Conservation (phyloP, 2,113 vertebrate genomes). For the Sebastes fasciatus region DNA sequence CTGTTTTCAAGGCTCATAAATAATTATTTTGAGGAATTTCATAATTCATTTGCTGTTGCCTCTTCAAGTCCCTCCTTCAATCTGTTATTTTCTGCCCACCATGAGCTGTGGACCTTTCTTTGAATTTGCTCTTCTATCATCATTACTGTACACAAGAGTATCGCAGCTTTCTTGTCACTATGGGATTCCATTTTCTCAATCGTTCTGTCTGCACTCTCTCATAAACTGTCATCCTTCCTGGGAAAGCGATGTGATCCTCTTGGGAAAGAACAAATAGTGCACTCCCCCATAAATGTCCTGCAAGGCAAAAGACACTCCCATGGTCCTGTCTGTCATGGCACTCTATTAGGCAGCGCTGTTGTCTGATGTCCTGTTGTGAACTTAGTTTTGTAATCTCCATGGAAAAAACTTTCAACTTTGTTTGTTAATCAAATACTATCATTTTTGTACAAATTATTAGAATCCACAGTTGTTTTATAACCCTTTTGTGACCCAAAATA, state of each 20-base stretch:
- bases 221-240: conserved; percentile 60
- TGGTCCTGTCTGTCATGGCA: not conserved
- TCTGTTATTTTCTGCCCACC: not conserved
- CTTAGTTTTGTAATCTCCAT: not conserved
- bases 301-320: conserved; percentile 22
- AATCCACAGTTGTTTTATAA: not conserved
- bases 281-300: conserved; percentile 24
- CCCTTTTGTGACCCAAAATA: not conserved
- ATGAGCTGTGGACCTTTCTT: not conserved
- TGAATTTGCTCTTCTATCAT: conserved; percentile 22
- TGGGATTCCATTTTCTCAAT: conserved; percentile 43
- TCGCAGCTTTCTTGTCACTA: conserved; percentile 15
- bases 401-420: not conserved
- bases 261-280: conserved; percentile 60
- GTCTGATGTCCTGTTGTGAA: not conserved
- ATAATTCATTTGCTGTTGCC: conserved; percentile 5
- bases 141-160: conserved; percentile 6
- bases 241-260: conserved; percentile 74
- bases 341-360: not conserved
- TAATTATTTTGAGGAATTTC: conserved; percentile 14
- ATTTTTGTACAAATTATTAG: not conserved
- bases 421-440: not conserved
- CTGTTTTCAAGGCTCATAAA: conserved; percentile 1
- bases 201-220: conserved; percentile 53
- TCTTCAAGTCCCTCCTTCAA: not conserved